These are phyloP conservation scores for Haplochromis vanheusdeni DNA, from an alignment of 2,113 vertebrate genomes.

Conservation along the genomic window DNA sequence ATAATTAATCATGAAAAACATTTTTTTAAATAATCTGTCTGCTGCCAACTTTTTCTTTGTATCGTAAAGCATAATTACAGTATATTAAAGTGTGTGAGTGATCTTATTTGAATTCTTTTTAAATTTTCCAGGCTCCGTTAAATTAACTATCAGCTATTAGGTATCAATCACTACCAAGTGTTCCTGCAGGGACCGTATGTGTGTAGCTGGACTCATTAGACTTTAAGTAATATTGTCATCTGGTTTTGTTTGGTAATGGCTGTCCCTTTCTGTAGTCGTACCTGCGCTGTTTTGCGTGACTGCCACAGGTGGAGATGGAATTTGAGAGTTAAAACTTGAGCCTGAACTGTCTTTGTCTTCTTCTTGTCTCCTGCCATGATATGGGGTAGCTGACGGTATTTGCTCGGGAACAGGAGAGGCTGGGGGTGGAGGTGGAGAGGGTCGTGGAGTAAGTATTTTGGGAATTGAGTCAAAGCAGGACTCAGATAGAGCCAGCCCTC, in stretches of 20 bases:
- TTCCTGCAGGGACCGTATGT: not conserved
- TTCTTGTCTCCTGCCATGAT: not conserved
- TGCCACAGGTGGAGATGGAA: not conserved
- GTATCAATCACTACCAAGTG: not conserved
- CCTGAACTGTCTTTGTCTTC: not conserved
- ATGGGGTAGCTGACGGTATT: not conserved
- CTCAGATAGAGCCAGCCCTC: constrained; percentile 58
- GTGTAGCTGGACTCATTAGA: not conserved
- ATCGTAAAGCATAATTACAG: not conserved
- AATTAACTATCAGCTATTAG: not conserved
- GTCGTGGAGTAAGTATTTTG: not conserved
- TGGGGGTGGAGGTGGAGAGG: not conserved
- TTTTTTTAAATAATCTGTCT: not conserved
- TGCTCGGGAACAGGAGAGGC: constrained; percentile 8
- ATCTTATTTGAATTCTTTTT: not conserved
- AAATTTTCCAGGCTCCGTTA: not conserved
- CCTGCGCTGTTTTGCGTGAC: not conserved
- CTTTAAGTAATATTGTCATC: not conserved
- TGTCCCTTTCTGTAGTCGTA: not conserved
- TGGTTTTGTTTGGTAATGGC: not conserved
- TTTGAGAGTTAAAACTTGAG: constrained; percentile 14
- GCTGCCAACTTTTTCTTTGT: not conserved
- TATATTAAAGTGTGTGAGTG: not conserved
- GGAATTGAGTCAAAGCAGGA: constrained; percentile 64
- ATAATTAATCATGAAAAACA: not conserved